phyloP scores from a whole-genome alignment of 1,140 invertebrate species.

The Drosophila bifasciata region DNA sequence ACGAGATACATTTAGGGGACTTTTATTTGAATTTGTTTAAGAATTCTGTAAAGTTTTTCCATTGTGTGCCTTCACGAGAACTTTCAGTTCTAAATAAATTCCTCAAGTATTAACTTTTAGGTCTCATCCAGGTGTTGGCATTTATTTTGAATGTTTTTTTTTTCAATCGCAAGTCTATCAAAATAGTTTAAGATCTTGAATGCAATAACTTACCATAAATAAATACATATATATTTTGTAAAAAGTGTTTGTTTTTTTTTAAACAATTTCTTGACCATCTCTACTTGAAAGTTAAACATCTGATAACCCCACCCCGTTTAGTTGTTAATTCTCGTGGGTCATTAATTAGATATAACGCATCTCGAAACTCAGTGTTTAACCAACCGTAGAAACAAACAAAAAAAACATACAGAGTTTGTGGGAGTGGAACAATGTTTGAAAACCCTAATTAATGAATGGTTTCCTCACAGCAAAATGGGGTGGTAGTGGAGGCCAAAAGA shows the following conservation, averaged over 20 bases:
- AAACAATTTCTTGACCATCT: constrained; percentile 6
- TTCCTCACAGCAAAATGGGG: constrained; percentile 40
- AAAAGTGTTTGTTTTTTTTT: background rate
- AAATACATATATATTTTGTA: no score
- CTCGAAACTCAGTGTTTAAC: constrained; percentile 53
- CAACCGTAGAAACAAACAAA: constrained; percentile 44
- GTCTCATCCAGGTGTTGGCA: no score
- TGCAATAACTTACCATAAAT: background rate
- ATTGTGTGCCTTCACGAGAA: no score
- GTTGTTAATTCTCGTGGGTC: constrained; percentile 58
- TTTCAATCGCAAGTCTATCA: background rate
- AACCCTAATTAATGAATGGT: constrained; percentile 68
- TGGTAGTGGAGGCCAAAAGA: constrained; percentile 33
- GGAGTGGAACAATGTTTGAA: constrained; percentile 29
- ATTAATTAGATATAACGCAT: constrained; percentile 66
- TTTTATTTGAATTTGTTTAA: no score
- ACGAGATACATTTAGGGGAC: background rate
- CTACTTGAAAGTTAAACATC: constrained; percentile 28
- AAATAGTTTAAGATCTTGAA: background rate
- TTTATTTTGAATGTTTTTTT: no score
- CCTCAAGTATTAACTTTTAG: no score
- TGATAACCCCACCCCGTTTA: constrained; percentile 52
- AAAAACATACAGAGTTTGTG: no score
- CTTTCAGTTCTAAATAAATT: no score
- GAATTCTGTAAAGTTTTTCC: no score